Percentiles rank a stretch among this genome's conserved stretches.
Evolutionary conservation across 2,888 invertebrate species (phyloP).

Genomic region (Dioctria linearis): DNA sequence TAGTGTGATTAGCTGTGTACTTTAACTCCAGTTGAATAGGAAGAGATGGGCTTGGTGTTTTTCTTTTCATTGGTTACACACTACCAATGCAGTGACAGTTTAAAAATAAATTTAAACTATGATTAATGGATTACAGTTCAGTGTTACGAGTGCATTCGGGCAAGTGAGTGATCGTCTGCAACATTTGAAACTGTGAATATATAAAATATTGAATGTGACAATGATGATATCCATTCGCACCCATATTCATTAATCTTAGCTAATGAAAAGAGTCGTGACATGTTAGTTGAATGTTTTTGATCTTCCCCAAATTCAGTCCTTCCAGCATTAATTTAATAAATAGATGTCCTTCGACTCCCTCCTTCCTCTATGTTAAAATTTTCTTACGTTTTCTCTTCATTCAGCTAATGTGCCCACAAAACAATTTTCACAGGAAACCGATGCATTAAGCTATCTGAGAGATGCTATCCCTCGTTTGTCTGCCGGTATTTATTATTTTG

Average conservation of each 20-base stretch:
- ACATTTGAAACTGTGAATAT: not conserved
- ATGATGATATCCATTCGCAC: not conserved
- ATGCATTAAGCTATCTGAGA: constrained; percentile 61
- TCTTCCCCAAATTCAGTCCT: not conserved
- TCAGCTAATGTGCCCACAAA: constrained; percentile 31
- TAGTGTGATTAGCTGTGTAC: too few species aligned
- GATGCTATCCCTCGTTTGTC: constrained; percentile 62
- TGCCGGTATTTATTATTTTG: constrained; percentile 63
- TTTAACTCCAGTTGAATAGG: too few species aligned
- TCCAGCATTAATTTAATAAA: too few species aligned
- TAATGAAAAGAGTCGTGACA: not conserved
- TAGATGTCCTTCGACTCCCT: too few species aligned
- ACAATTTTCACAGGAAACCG: constrained; percentile 59
- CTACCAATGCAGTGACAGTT: not conserved
- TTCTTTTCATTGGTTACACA: too few species aligned
- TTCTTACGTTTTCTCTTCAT: not conserved
- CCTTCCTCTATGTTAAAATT: too few species aligned
- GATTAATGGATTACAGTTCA: constrained; percentile 47
- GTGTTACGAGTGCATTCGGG: not conserved
- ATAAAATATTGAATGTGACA: not conserved
- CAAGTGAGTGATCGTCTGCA: too few species aligned
- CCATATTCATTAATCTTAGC: too few species aligned
- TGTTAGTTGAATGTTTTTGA: not conserved
- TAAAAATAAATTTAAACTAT: constrained; percentile 22
- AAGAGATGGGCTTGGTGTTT: too few species aligned